Conservation (phyloP, 2,888 invertebrate species). For the Trissolcus brochymenae region DNA sequence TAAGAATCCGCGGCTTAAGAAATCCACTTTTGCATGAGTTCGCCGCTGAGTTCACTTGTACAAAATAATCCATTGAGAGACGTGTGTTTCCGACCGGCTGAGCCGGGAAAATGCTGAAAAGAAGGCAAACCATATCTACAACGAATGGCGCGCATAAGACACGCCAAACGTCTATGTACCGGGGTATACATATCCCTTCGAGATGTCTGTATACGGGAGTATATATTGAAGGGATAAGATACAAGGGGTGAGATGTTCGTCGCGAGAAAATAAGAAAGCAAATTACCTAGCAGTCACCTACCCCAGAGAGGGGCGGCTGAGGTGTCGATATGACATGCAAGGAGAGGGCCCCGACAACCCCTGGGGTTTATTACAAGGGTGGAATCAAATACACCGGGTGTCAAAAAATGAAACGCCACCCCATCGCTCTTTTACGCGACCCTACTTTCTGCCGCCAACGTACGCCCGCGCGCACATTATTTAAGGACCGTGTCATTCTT, state of each 20-base stretch:
- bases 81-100: constrained; percentile 50
- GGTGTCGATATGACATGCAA: constrained; percentile 76
- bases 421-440: constrained; percentile 61
- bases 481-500: constrained; percentile 54
- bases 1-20: constrained; percentile 15
- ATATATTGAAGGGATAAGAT: constrained; percentile 49
- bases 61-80: constrained; percentile 49
- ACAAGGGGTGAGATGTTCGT: constrained; percentile 61
- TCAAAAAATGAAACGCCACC: constrained; percentile 75
- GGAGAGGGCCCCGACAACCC: constrained; percentile 68
- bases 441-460: constrained; percentile 48
- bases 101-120: constrained; percentile 49
- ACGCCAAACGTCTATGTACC: constrained; percentile 22
- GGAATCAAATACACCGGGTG: constrained; percentile 77
- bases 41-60: constrained; percentile 48
- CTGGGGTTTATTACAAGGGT: constrained; percentile 76
- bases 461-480: constrained; percentile 66
- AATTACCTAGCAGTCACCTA: constrained; percentile 74
- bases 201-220: constrained; percentile 36
- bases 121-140: constrained; percentile 49
- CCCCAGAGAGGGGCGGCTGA: constrained; percentile 64
- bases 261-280: constrained; percentile 74
- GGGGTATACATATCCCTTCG: constrained; percentile 39
- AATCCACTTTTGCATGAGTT: constrained; percentile 34
- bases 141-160: constrained; percentile 44